phyloP scores from a whole-genome alignment of 2,888 invertebrate species.

The Hermodice carunculata region DNA sequence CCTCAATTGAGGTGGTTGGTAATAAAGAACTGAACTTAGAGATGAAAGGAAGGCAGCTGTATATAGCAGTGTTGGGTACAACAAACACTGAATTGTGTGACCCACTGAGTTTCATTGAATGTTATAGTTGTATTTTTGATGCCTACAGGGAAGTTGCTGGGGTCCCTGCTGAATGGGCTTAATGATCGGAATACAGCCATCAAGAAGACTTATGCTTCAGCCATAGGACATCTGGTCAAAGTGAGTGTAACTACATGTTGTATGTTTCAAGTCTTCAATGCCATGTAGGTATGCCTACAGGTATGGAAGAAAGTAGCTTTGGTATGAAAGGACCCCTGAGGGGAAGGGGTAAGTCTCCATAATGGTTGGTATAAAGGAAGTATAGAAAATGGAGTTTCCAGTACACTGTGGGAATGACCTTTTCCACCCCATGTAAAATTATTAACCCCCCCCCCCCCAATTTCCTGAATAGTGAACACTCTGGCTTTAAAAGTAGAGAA shows the following conservation, averaged over 20 bases:
- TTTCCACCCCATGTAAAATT: too few relatives aligned
- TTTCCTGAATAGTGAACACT: too few relatives aligned
- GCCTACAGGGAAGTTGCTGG: conserved; percentile 76
- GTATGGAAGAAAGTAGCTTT: too few relatives aligned
- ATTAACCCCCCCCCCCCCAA: too few relatives aligned
- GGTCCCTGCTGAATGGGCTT: conserved; percentile 80
- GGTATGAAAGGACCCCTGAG: too few relatives aligned
- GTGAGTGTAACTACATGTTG: conserved; percentile 43
- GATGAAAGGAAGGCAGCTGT: background rate
- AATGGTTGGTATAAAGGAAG: too few relatives aligned
- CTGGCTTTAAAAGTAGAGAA: background rate
- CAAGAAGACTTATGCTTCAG: conserved; percentile 85
- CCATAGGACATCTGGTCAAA: conserved; percentile 85
- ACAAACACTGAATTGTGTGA: background rate
- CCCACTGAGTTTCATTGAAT: background rate
- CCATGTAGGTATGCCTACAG: too few relatives aligned
- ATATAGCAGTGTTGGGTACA: background rate
- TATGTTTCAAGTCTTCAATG: background rate
- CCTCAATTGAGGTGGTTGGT: background rate
- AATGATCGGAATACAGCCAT: conserved; percentile 87
- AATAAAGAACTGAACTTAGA: background rate
- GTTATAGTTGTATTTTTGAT: conserved; percentile 6
- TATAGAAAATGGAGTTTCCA: too few relatives aligned
- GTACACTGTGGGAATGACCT: too few relatives aligned
- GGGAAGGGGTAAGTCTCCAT: too few relatives aligned